Evolutionary conservation across 1,140 invertebrate species (phyloP).

Genomic region (Melitaea cinxia): DNA sequence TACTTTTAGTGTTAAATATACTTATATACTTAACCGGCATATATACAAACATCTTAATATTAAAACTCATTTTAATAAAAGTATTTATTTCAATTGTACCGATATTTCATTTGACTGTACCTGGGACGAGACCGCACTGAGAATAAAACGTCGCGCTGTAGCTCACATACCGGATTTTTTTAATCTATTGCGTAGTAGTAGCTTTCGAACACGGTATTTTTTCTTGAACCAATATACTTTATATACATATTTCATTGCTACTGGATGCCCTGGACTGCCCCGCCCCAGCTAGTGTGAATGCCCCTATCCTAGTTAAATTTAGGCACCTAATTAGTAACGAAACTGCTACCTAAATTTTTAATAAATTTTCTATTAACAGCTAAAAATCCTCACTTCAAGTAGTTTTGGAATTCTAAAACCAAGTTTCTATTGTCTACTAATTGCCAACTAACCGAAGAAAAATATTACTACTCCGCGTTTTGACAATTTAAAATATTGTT

Average conservation of each 20-base stretch:
- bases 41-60: slow-evolving; percentile 66
- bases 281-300: slow-evolving; percentile 78
- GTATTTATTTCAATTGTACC: slow-evolving; percentile 71
- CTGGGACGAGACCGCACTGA: slow-evolving; percentile 39
- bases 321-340: slow-evolving; percentile 72
- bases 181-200: slow-evolving; percentile 63
- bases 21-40: slow-evolving; percentile 75
- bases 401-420: slow-evolving; percentile 70
- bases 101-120: slow-evolving; percentile 70
- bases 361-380: slow-evolving; percentile 56
- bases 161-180: slow-evolving; percentile 79
- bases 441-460: no score
- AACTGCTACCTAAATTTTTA: slow-evolving; percentile 67
- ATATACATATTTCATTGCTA: slow-evolving; percentile 69
- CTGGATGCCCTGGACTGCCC: slow-evolving; percentile 76
- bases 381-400: slow-evolving; percentile 57
- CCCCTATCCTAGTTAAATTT: slow-evolving; percentile 70
- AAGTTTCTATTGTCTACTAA: slow-evolving; percentile 32
- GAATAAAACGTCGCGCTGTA: slow-evolving; percentile 48
- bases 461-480: no score
- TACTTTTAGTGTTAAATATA: slow-evolving; percentile 63
- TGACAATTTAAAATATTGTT: no score
- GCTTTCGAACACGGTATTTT: slow-evolving; percentile 71
- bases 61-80: slow-evolving; percentile 77
- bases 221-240: slow-evolving; percentile 54